Base-by-base conservation (phyloP, 2,888 invertebrate genomes). In the Invenusta paracnida region DNA sequence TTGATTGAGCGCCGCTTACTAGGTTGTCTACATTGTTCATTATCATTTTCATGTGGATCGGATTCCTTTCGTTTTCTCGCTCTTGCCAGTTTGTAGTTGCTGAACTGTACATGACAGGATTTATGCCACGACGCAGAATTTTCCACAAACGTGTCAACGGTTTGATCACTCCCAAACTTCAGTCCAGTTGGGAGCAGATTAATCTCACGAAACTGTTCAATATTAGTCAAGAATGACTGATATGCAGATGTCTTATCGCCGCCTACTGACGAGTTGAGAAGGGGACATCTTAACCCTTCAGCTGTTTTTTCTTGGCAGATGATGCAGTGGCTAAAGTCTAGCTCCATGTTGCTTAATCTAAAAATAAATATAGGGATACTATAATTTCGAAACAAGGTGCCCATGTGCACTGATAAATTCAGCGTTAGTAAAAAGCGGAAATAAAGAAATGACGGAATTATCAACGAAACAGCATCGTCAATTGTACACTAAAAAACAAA, bases 51-150 rank as follows among this genome's bases (percentile, higher is more conserved):
- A 73, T 73, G 17, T 73, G 73, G 73, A 73, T 73, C 2, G 73
- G 73, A 73, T 48, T 83, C 84, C 48, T 66, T 30, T 83, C 66
- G 23, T 23, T 83, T 83, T 27, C 28, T 83, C 30, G 84, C 67
- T 48, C 84, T 83, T 48, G 25, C 84, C 30, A 83, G 84, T 48
- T 83, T 83, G 31, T 83, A 27, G 28, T 83, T 82, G 82, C 29
- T 82, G 82, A 82, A 82, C 82, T 82, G 28, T 25, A 82, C 82
- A 29, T 82, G 30, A 82, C 82, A 82, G 29, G 82, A 82, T 82
- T 82, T 82, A 29, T 82, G 82, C 82, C 82, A 82, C 30, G 82
- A 28, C 23, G 28, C 82, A 23, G 28, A 30, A 28, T 29, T 82
- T 82, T 31, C 31, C 48, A 83, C 66, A 30, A 83, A 66, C 29